Conservation (phyloP, 2,797 vertebrate species). For the Hybognathus amarus region DNA sequence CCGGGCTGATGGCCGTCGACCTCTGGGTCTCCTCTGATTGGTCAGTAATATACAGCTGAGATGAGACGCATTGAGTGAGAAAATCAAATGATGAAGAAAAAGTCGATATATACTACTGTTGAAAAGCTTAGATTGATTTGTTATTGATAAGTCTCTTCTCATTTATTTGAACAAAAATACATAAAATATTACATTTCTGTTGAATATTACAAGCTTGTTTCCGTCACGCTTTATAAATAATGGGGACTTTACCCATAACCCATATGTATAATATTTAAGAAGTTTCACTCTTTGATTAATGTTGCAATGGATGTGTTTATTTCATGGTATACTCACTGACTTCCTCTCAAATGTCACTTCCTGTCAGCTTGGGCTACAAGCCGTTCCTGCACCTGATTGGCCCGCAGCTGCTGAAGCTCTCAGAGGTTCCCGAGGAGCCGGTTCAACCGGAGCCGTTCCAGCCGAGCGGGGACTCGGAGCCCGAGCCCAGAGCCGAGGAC, state of each 20-base stretch:
- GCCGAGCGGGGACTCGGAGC: constrained; percentile 75
- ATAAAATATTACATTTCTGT: too few species aligned
- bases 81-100: too few species aligned
- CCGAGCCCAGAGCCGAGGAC: constrained; percentile 80
- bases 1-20: constrained; percentile 87
- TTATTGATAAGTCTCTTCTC: too few species aligned
- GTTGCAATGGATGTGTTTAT: too few species aligned
- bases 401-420: constrained; percentile 91
- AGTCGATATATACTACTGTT: too few species aligned
- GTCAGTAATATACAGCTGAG: constrained; percentile 67
- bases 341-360: background rate
- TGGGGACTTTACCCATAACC: too few species aligned
- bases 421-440: constrained; percentile 83
- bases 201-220: too few species aligned
- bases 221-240: too few species aligned
- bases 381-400: constrained; percentile 93
- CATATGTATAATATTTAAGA: too few species aligned
- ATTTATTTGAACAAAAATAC: too few species aligned
- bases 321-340: background rate
- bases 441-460: constrained; percentile 90
- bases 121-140: background rate
- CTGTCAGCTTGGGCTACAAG: constrained; percentile 92
- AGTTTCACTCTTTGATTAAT: too few species aligned
- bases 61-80: background rate
- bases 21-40: constrained; percentile 92